A percentile compares a stretch with the other conserved stretches of the same genome.
These are phyloP conservation scores for Gastrophysa polygoni DNA, from an alignment of 2,888 invertebrate species.

Conservation along the genomic window DNA sequence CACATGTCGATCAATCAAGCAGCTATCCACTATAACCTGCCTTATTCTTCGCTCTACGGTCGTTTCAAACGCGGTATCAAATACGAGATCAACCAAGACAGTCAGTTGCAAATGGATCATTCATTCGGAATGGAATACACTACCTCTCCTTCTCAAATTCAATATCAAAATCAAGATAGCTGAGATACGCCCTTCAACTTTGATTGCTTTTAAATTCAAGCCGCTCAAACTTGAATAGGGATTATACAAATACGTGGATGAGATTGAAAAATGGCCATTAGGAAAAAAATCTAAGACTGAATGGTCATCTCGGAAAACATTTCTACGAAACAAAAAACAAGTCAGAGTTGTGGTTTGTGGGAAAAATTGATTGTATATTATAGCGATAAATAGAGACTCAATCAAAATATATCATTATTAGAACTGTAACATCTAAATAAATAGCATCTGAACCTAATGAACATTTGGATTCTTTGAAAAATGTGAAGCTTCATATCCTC, in stretches of 20 bases:
- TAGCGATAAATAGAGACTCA: no score
- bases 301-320: no score
- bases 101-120: slow-evolving; percentile 53
- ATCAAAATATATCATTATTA: no score
- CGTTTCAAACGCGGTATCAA: slow-evolving; percentile 84
- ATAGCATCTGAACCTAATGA: no score
- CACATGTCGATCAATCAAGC: slow-evolving; percentile 95
- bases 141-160: slow-evolving; percentile 51
- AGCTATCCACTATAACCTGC: slow-evolving; percentile 88
- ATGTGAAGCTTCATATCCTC: no score
- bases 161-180: slow-evolving; percentile 56
- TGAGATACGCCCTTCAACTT: slow-evolving; percentile 52
- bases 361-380: no score
- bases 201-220: slow-evolving; percentile 44
- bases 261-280: neutral
- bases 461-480: no score
- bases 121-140: slow-evolving; percentile 54
- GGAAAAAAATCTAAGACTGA: no score
- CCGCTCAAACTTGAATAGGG: neutral
- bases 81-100: slow-evolving; percentile 63
- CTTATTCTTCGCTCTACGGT: slow-evolving; percentile 88
- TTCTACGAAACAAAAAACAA: no score
- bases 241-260: neutral
- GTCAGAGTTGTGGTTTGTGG: no score
- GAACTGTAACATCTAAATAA: no score